These are phyloP conservation scores for Drosophila nasuta DNA, from an alignment of 1,140 invertebrate genomes.

Conservation along the genomic window DNA sequence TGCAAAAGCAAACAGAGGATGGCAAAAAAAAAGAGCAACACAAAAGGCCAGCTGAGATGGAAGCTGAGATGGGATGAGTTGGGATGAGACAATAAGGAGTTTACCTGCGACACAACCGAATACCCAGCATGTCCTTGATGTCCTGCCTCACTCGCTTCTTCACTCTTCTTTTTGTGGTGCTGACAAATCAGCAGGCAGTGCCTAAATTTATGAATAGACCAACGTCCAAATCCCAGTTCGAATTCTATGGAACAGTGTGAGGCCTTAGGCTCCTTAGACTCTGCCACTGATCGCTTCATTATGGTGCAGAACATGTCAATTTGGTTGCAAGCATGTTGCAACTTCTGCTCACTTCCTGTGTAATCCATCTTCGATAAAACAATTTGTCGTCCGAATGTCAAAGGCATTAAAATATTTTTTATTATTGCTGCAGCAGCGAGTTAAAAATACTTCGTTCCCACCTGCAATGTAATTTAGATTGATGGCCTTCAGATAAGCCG, in stretches of 20 bases:
- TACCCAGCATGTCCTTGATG: constrained; percentile 45
- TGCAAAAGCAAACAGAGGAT: constrained; percentile 64
- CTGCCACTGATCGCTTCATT: constrained; percentile 73
- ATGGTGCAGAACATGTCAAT: constrained; percentile 73
- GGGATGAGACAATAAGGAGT: constrained; percentile 59
- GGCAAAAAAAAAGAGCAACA: constrained; percentile 51
- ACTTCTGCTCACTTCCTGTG: constrained; percentile 53
- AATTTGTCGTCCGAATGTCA: constrained; percentile 67
- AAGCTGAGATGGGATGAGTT: constrained; percentile 39
- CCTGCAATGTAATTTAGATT: constrained; percentile 68
- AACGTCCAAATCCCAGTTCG: background rate
- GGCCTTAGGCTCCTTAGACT: constrained; percentile 12
- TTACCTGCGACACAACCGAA: constrained; percentile 44
- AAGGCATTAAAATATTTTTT: constrained; percentile 68
- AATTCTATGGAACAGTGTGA: constrained; percentile 40
- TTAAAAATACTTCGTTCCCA: background rate
- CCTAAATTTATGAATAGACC: constrained; percentile 68
- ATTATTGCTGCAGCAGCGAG: constrained; percentile 37
- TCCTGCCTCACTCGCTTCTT: background rate
- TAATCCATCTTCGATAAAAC: constrained; percentile 67
- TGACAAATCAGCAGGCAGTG: constrained; percentile 68
- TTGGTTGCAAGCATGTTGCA: constrained; percentile 35
- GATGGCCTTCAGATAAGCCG: constrained; percentile 48
- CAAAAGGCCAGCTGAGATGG: constrained; percentile 18
- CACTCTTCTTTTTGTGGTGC: constrained; percentile 27